Evolutionary conservation across 2,888 invertebrate genomes (phyloP).

Genomic region (Rhogogaster chlorosoma): DNA sequence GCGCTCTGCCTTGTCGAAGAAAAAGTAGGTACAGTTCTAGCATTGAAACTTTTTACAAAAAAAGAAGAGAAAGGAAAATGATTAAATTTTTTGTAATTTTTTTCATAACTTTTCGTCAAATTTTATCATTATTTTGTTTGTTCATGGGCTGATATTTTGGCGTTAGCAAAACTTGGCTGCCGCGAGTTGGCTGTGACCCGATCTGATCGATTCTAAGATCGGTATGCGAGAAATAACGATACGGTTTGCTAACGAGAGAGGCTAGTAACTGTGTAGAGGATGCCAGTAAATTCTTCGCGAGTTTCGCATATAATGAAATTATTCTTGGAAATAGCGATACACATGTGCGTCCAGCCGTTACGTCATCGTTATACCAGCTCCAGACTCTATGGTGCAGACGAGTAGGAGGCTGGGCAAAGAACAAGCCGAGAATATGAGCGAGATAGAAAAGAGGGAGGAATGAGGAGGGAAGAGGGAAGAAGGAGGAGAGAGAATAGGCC

Average conservation of each 20-base stretch:
- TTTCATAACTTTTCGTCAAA: neutral
- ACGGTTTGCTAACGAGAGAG: constrained; percentile 32
- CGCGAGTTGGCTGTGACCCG: neutral
- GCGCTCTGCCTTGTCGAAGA: neutral
- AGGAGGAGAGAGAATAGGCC: constrained; percentile 47
- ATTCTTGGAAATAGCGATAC: constrained; percentile 66
- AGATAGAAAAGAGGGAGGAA: constrained; percentile 54
- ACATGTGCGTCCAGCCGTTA: constrained; percentile 66
- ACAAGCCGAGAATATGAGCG: constrained; percentile 14
- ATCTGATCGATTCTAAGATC: constrained; percentile 33
- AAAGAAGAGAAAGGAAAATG: too few species aligned
- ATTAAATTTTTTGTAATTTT: too few species aligned
- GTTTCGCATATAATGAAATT: constrained; percentile 72
- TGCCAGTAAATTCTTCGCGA: constrained; percentile 63
- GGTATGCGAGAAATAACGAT: constrained; percentile 15
- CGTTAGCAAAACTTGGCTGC: neutral
- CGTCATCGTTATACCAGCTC: constrained; percentile 27
- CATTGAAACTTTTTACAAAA: too few species aligned
- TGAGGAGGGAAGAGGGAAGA: constrained; percentile 34
- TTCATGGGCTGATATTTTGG: neutral
- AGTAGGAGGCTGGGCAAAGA: constrained; percentile 31
- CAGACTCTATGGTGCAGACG: constrained; percentile 52
- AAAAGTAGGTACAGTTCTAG: too few species aligned
- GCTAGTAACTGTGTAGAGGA: neutral
- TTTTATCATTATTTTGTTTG: neutral